phyloP scores from a whole-genome alignment of 2,888 invertebrate species.

The Napeogenes inachia region DNA sequence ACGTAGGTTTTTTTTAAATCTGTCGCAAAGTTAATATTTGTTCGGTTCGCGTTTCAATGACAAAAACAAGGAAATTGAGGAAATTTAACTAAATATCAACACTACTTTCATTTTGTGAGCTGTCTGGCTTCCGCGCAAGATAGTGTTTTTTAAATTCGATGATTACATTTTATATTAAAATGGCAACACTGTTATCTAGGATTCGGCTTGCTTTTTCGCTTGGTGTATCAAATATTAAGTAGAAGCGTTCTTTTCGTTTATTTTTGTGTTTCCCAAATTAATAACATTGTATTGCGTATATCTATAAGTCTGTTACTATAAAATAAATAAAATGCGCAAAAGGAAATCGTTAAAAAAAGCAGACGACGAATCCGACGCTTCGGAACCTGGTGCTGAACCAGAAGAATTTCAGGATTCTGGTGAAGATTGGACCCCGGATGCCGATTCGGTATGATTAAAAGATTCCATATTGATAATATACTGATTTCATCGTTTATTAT shows the following conservation, averaged over 20 bases:
- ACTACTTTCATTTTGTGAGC: too few relatives aligned
- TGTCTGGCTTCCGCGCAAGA: too few relatives aligned
- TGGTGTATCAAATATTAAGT: conserved; percentile 21
- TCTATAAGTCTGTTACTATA: conserved; percentile 11
- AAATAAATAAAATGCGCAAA: conserved; percentile 58
- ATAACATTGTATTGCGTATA: conserved; percentile 17
- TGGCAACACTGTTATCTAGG: conserved; percentile 16
- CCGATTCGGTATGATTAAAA: conserved; percentile 60
- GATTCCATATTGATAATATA: conserved; percentile 8
- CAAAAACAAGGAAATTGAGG: too few relatives aligned
- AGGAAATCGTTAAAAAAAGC: conserved; percentile 68
- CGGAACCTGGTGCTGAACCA: conserved; percentile 66
- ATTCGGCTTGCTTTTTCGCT: conserved; percentile 25
- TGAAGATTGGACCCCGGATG: conserved; percentile 77
- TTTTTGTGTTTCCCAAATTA: conserved; percentile 21
- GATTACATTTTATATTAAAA: not conserved
- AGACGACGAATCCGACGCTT: conserved; percentile 70
- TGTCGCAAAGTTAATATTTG: too few relatives aligned
- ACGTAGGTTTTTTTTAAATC: too few relatives aligned
- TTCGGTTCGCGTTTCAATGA: too few relatives aligned
- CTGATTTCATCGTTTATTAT: not conserved
- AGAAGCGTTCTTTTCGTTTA: conserved; percentile 28
- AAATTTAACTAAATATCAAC: too few relatives aligned
- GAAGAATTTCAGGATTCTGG: conserved; percentile 77
- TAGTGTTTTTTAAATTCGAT: too few relatives aligned